These are phyloP conservation scores for Melanotaenia trifasciata DNA, from an alignment of 2,797 vertebrate genomes.

Conservation along the genomic window DNA sequence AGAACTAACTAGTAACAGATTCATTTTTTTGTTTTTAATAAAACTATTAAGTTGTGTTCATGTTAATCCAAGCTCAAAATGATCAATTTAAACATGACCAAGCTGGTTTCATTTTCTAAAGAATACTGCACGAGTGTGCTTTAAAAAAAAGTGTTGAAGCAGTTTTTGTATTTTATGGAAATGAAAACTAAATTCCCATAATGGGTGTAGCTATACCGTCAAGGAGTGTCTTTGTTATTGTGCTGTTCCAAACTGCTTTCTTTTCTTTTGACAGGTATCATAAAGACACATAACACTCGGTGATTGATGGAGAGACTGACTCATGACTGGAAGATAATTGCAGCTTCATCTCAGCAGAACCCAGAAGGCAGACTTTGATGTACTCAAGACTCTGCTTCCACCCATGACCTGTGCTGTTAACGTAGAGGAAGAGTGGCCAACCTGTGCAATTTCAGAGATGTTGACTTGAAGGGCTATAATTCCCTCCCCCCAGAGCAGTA, in stretches of 20 bases:
- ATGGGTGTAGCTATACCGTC: slow-evolving; percentile 29
- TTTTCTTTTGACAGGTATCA: slow-evolving; percentile 72
- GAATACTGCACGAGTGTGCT: not conserved
- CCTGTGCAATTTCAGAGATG: slow-evolving; percentile 70
- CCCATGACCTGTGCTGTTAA: slow-evolving; percentile 24
- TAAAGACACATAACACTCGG: slow-evolving; percentile 79
- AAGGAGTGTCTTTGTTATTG: not conserved
- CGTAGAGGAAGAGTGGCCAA: slow-evolving; percentile 41
- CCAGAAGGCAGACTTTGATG: slow-evolving; percentile 26
- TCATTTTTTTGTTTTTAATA: not conserved
- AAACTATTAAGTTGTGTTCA: not conserved
- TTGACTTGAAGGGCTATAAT: slow-evolving; percentile 74
- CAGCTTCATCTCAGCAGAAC: slow-evolving; percentile 50
- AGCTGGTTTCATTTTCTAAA: not conserved
- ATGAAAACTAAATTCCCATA: slow-evolving; percentile 16
- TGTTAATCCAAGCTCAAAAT: not conserved
- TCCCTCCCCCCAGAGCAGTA: slow-evolving; percentile 48
- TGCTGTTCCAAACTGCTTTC: slow-evolving; percentile 1
- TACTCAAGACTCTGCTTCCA: slow-evolving; percentile 44
- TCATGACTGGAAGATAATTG: slow-evolving; percentile 63
- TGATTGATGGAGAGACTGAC: slow-evolving; percentile 60
- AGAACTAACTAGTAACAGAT: not conserved
- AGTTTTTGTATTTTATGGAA: slow-evolving; percentile 5
- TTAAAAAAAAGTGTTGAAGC: not conserved
- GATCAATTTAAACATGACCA: not conserved